Evolutionary conservation across 2,888 invertebrate species (phyloP), one percentile per base, ranked within the genome.

Genomic region (Heliconius ismenius): DNA sequence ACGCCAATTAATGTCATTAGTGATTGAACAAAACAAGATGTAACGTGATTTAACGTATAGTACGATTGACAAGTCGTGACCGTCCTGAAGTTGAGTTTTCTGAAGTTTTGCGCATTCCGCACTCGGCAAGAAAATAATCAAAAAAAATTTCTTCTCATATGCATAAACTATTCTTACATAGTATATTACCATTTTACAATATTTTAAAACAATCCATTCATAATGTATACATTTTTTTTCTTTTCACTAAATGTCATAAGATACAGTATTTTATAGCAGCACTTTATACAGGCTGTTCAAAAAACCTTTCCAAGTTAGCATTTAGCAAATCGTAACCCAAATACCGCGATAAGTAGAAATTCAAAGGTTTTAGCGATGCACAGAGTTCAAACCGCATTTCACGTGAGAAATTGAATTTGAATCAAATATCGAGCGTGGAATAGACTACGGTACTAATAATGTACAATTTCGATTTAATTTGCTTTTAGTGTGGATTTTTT

Each of bases 321-420:
- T 70, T 54, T 32, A 54, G 32, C n/a, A 58, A 36, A 70, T 70
- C 32, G 70, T 24, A 70, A 70, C 32, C 70, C 32, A 58, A 70
- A 70, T 70, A 70, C 36, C 70, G 70, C 58, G 70, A 70, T 70
- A 70, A 58, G 58, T 70, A 70, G 28, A 32, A 36, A 58, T 58
- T 36, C 58, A 58, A 54, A 70, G 70, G 58, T 58, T 70, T 70
- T 32, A 32, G 58, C 70, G 32, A 70, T 70, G n/a, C 70, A 36
- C n/a, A 32, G 69, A 49, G 28, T 54, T 70, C n/a, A 70, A 70
- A 70, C 70, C 70, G 58, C 70, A 70, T 58, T 58, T 70, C 58
- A 54, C 69, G 58, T 58, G 70, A 70, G 70, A 58, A 70, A 58
- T 36, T 70, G 58, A 58, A 70, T 70, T 54, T 36, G 70, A 70